phyloP scores from a whole-genome alignment of 2,797 vertebrate genomes.

The Scomberomorus guttatus region DNA sequence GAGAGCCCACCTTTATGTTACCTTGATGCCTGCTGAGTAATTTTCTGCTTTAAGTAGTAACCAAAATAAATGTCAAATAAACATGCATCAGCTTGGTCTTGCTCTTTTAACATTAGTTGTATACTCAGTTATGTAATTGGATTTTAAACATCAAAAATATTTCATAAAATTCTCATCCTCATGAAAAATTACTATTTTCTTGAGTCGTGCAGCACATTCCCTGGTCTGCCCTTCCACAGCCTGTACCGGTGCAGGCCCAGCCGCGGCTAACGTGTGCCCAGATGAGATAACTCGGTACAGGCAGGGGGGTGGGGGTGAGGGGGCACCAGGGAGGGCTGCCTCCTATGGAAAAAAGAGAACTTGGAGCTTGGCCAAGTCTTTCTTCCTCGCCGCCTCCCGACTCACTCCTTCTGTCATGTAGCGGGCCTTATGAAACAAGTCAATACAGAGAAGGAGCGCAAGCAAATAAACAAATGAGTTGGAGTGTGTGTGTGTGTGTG shows the following conservation, averaged over 20 bases:
- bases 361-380: slow-evolving; percentile 85
- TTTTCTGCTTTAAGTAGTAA: background rate
- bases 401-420: slow-evolving; percentile 82
- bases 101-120: background rate
- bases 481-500: slow-evolving; percentile 37
- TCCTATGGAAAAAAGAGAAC: slow-evolving; percentile 75
- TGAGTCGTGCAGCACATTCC: slow-evolving; percentile 49
- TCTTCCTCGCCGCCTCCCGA: slow-evolving; percentile 80
- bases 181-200: slow-evolving; percentile 39
- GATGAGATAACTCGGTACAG: slow-evolving; percentile 86
- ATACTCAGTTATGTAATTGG: slow-evolving; percentile 31
- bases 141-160: slow-evolving; percentile 27
- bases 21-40: background rate
- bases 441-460: slow-evolving; percentile 78
- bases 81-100: background rate
- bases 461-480: slow-evolving; percentile 77
- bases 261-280: slow-evolving; percentile 82
- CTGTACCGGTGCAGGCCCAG: slow-evolving; percentile 70
- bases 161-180: slow-evolving; percentile 10
- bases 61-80: background rate
- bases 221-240: slow-evolving; percentile 63
- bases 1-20: background rate
- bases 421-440: slow-evolving; percentile 84
- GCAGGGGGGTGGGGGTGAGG: slow-evolving; percentile 61
- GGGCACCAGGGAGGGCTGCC: slow-evolving; percentile 70